Evolutionary conservation across 2,888 invertebrate species (phyloP), one percentile per base, ranked within the genome.

Genomic region (Tenodera sinensis): DNA sequence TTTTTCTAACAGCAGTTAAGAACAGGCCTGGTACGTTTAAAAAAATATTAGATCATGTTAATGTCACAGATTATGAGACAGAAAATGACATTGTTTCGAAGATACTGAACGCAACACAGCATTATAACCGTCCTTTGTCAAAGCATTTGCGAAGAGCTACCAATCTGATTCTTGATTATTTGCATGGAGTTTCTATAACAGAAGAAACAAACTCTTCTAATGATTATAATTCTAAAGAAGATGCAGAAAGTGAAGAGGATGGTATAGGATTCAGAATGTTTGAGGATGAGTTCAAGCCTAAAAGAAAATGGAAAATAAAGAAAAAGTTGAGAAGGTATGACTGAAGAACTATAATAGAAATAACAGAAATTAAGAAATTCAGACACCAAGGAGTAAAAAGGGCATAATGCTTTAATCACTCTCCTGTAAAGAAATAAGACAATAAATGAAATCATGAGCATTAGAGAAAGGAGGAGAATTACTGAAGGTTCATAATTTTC

Each of bases 11-110:
- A 27, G 84, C 89, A 20, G 81, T 89, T 12, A 85, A 85, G 9
- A 28, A 30, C 42, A 82, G 89, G 27, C 89, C 89, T 28, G 83
- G 85, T 25, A 47, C 82, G 6, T 89, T 89, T 83, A 89, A 89
- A 42, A 85, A 83, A 27, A 47, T 85, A 42, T 14, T 89, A 20
- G 47, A 83, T 8, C 20, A 85, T 15, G 34, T 89, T 3, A 88
- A 14, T 47, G n/a, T 47, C 47, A 28, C 47, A 83, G 83, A 88
- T 15, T 83, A 83, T 88, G 83, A 88, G 28, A 83, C 20, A 20
- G 47, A 88, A 25, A 47, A 28, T 28, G 83, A 88, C n/a, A 34
- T 28, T 20, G 30, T 84, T 7, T 20, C 7, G 25, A 88, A 83
- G 83, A 88, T 88, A 34, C 47, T 88, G 14, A 34, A 88, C 25